Percentiles rank a stretch among this genome's conserved stretches.
Conservation (phyloP, 2,888 invertebrate genomes). For the Oegoconia quadripuncta region DNA sequence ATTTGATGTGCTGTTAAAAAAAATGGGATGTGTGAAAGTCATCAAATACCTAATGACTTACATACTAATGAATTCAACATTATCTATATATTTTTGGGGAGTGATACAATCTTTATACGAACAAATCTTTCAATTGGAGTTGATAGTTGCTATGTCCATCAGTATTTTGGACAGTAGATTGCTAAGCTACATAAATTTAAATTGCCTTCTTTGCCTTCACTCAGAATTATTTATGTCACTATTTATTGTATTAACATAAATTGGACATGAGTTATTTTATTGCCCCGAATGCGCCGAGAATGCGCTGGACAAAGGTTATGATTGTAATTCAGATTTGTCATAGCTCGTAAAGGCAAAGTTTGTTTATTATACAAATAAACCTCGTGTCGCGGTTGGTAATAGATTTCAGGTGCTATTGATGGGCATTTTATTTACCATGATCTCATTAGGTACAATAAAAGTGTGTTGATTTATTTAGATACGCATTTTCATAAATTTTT, state of each 20-base stretch:
- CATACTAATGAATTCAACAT: no score
- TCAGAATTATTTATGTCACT: constrained; percentile 71
- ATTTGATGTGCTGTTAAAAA: no score
- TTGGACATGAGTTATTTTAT: constrained; percentile 79
- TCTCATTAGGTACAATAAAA: no score
- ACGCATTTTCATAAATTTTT: no score
- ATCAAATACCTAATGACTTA: no score
- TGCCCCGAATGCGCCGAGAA: constrained; percentile 64
- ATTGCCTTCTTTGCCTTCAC: constrained; percentile 64
- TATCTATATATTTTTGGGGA: no score
- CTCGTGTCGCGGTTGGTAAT: constrained; percentile 22
- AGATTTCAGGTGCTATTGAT: constrained; percentile 21
- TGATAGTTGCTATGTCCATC: constrained; percentile 39
- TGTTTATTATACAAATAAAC: constrained; percentile 47
- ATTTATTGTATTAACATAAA: constrained; percentile 80
- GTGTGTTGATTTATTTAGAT: no score
- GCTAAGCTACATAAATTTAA: constrained; percentile 66
- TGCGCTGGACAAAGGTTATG: constrained; percentile 68
- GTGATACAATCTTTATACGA: neutral
- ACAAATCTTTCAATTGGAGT: constrained; percentile 57
- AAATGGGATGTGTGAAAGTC: no score
- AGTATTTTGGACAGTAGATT: constrained; percentile 40
- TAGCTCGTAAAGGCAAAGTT: constrained; percentile 67
- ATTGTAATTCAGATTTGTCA: constrained; percentile 73
- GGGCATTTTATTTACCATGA: neutral